A percentile compares a stretch with the other conserved stretches of the same genome.
Evolutionary conservation across 2,113 vertebrate species (phyloP).

Genomic region (Limnothrissa miodon): DNA sequence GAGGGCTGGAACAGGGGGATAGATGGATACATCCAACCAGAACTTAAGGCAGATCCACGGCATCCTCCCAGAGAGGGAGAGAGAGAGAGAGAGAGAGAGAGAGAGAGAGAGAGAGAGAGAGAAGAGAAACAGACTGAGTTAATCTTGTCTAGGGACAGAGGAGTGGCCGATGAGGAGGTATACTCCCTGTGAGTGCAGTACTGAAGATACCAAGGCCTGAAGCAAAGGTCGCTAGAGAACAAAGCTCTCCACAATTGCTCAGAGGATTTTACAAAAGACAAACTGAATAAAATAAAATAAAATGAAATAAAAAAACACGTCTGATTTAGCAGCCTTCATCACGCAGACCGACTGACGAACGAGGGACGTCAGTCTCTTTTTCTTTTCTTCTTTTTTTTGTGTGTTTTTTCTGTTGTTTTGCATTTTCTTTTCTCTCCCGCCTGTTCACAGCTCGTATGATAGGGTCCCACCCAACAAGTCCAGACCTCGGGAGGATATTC

Average conservation of each 20-base stretch:
- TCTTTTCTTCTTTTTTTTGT: neutral
- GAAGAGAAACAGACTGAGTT: neutral
- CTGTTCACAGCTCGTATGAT: constrained; percentile 23
- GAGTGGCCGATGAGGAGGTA: neutral
- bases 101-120: neutral
- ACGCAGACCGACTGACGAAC: constrained; percentile 59
- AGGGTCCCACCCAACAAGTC: neutral
- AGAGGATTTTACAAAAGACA: constrained; percentile 20
- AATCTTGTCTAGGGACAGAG: neutral
- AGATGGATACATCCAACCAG: constrained; percentile 59
- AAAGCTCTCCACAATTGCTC: neutral
- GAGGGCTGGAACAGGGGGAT: constrained; percentile 50
- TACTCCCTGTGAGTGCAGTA: neutral
- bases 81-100: neutral
- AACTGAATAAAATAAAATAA: neutral
- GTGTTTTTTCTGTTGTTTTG: neutral
- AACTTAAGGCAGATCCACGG: constrained; percentile 66
- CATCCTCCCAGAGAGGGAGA: constrained; percentile 19
- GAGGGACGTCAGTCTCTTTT: constrained; percentile 50
- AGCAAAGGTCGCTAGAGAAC: neutral
- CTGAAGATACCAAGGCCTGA: constrained; percentile 48
- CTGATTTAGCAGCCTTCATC: constrained; percentile 70
- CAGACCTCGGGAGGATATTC: neutral
- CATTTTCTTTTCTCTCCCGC: neutral
- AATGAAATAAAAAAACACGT: constrained; percentile 38